A percentile compares a stretch with the other conserved stretches of the same genome.
These are phyloP conservation scores for Eulemur rubriventer DNA, from an alignment of 2,797 vertebrate species.

Conservation along the genomic window DNA sequence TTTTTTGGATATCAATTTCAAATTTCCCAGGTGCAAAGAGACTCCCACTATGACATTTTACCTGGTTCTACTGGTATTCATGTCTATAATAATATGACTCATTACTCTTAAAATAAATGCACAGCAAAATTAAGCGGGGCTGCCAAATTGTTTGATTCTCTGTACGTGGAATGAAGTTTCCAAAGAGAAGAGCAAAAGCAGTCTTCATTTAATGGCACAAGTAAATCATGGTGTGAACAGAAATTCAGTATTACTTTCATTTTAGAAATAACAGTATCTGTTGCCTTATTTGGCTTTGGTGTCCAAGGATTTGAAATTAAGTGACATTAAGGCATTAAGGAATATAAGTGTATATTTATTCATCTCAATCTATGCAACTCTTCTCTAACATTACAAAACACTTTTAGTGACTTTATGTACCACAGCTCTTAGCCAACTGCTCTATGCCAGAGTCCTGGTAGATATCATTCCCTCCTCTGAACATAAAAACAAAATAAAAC, in stretches of 20 bases:
- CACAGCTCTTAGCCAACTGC: background rate
- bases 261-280: background rate
- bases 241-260: background rate
- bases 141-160: background rate
- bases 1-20: slow-evolving; percentile 29
- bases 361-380: background rate
- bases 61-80: background rate
- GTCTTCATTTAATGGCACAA: background rate
- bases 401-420: background rate
- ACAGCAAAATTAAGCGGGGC: background rate
- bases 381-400: background rate
- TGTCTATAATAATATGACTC: background rate
- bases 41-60: background rate
- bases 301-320: background rate
- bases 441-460: background rate
- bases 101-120: background rate
- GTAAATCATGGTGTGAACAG: background rate
- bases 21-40: background rate
- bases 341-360: background rate
- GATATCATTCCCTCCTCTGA: background rate
- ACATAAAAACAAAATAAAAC: background rate
- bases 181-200: background rate
- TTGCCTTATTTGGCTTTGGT: background rate
- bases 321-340: background rate
- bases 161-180: background rate